Percentiles rank a stretch among this genome's conserved stretches.
phyloP scores from a whole-genome alignment of 2,888 invertebrate species.

The Pachymerium ferrugineum region DNA sequence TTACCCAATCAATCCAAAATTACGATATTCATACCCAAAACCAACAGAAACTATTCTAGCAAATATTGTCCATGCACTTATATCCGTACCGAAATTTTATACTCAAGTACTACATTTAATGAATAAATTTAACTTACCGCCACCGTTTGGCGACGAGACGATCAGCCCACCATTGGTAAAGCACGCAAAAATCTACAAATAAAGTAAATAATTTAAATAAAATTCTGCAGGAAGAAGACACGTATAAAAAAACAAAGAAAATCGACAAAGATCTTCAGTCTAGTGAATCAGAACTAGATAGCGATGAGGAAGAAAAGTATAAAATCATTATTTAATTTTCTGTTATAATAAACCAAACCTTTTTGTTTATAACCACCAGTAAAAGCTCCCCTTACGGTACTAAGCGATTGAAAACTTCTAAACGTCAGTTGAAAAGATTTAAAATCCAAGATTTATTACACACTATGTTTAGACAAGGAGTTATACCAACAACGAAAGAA shows the following conservation, averaged over 20 bases:
- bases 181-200: neutral
- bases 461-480: conserved; percentile 24
- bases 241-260: conserved; percentile 36
- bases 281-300: conserved; percentile 62
- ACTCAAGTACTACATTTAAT: conserved; percentile 74
- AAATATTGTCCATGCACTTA: conserved; percentile 70
- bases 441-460: neutral
- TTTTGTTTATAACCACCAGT: neutral
- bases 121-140: conserved; percentile 87
- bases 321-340: conserved; percentile 37
- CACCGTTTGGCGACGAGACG: conserved; percentile 61
- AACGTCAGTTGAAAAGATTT: conserved; percentile 42
- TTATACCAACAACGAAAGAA: conserved; percentile 52
- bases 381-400: neutral
- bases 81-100: conserved; percentile 74
- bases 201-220: neutral
- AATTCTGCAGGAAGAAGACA: neutral
- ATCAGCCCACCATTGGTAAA: conserved; percentile 29
- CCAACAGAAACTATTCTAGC: conserved; percentile 65
- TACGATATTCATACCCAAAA: conserved; percentile 69
- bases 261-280: conserved; percentile 32
- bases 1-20: conserved; percentile 45
- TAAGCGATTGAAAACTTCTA: neutral
- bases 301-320: conserved; percentile 52
- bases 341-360: neutral